Evolutionary conservation across 2,797 vertebrate genomes (phyloP).

Genomic region (Lates japonicus): DNA sequence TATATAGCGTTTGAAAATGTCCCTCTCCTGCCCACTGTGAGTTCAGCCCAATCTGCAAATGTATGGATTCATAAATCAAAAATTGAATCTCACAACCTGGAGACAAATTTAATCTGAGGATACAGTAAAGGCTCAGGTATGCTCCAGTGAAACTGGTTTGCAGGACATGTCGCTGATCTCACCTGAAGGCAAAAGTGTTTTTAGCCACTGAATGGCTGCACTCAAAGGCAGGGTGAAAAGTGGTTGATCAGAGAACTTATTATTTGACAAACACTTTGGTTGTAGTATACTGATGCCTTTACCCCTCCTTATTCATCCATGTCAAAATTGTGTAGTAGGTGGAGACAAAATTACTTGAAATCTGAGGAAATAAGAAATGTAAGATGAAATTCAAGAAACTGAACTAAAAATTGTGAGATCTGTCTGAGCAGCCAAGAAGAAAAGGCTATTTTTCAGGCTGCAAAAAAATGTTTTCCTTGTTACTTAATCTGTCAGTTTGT

Average conservation of each 20-base stretch:
- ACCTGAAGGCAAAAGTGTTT: constrained; percentile 5
- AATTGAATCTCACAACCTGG: background rate
- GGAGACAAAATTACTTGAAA: background rate
- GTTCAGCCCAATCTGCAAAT: background rate
- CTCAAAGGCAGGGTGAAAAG: background rate
- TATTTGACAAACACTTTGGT: background rate
- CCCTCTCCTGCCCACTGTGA: background rate
- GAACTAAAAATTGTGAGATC: background rate
- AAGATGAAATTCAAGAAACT: background rate
- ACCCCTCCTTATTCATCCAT: too few relatives aligned
- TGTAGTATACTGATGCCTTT: background rate
- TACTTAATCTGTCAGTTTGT: too few relatives aligned
- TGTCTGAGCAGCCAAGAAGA: background rate
- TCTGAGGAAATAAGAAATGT: background rate
- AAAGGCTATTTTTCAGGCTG: background rate
- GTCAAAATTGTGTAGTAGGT: background rate
- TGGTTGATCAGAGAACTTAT: background rate
- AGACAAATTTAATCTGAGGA: background rate
- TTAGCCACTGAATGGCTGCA: background rate
- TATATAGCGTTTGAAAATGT: background rate
- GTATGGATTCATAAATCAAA: background rate
- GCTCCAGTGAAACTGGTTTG: background rate
- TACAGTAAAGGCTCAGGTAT: constrained; percentile 3
- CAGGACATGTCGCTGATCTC: background rate
- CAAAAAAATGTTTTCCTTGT: too few relatives aligned